Evolutionary conservation across 2,113 vertebrate species (phyloP), one percentile per base, ranked within the genome.

Genomic region (human): DNA sequence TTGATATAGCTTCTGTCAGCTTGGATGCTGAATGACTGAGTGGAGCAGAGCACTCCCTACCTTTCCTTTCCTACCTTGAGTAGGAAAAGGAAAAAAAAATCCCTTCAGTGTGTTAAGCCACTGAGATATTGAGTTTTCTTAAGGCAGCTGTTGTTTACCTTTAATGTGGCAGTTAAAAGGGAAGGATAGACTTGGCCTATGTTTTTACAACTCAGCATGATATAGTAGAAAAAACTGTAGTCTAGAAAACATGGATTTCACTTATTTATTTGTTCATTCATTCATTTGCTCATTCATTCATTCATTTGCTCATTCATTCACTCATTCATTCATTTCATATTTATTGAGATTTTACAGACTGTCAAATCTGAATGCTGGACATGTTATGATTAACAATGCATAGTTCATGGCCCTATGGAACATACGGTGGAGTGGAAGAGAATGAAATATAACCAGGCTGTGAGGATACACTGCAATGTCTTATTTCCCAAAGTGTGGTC

Each of bases 321-420:
- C 40, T 40, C 25, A n/a, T 61, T 88, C 55, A 75, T 76, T 96
- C 70, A 90, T 93, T 97, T 96, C 22, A 35, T 89, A 73, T 90
- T 97, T 97, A 87, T 52, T 79, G 59, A 86, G 59, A 75, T 97
- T 94, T 91, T 57, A 43, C 25, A 78, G 50, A 22, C 66, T 94
- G 43, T 72, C 27, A 72, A 64, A 88, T 76, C 61, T 88, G 81
- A 95, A 66, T 94, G 35, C 30, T 88, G 22, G 57, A n/a, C 66
- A 82, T 91, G 27, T n/a, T 91, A 1, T 82, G 85, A 76, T 89
- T 94, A 91, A 96, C 80, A 95, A 90, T 20, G 57, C 48, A 40
- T 45, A 59, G 40, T 57, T 86, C 30, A 18, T 38, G 12, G 23
- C 48, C 38, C 75, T 38, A 7, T 59, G 52, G 61, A 94, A 14